Conservation (phyloP, 2,113 vertebrate genomes). For the Oryzias woworae region DNA sequence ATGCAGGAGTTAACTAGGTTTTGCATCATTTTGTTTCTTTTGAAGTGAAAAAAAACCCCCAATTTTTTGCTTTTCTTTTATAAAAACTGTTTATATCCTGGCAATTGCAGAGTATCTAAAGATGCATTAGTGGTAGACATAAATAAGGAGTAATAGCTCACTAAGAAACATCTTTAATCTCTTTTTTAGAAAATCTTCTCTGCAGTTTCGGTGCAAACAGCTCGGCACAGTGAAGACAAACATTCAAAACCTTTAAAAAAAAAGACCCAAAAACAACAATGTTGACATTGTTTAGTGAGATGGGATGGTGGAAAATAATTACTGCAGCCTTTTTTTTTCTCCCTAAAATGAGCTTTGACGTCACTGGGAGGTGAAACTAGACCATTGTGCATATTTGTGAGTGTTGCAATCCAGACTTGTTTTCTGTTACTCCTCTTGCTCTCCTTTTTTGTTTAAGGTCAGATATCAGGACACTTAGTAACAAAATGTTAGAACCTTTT, state of each 20-base stretch:
- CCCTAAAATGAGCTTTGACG: slow-evolving; percentile 55
- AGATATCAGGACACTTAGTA: neutral
- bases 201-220: slow-evolving; percentile 36
- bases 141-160: too few relatives aligned
- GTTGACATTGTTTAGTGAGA: neutral
- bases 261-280: neutral
- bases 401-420: slow-evolving; percentile 24
- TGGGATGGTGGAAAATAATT: neutral
- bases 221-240: slow-evolving; percentile 3
- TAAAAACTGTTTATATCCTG: neutral
- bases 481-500: too few relatives aligned
- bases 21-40: too few relatives aligned
- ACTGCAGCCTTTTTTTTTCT: slow-evolving; percentile 36
- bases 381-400: slow-evolving; percentile 36
- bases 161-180: slow-evolving; percentile 18
- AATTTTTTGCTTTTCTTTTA: neutral
- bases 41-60: too few relatives aligned
- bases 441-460: slow-evolving; percentile 2
- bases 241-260: neutral
- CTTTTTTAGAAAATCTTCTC: slow-evolving; percentile 44
- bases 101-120: too few relatives aligned
- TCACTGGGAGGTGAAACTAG: slow-evolving; percentile 41
- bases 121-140: neutral
- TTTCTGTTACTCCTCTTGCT: slow-evolving; percentile 2
- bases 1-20: too few relatives aligned